Percentiles rank a stretch among this genome's conserved stretches.
Conservation (phyloP, 2,888 invertebrate genomes). For the Caenorhabditis uteleia region DNA sequence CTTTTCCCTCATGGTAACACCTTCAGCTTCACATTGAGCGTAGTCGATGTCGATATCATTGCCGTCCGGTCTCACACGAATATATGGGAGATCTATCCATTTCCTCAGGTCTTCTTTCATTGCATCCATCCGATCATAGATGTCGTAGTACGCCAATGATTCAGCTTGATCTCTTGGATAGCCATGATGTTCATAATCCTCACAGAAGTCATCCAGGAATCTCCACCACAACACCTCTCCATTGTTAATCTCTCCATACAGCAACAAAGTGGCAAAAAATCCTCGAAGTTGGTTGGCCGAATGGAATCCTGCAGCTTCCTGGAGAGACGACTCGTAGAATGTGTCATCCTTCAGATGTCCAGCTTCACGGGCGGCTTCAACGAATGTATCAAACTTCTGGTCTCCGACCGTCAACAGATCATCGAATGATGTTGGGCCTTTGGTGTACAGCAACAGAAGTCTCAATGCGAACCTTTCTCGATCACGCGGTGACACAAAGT, state of each 20-base stretch:
- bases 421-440: slow-evolving; percentile 11
- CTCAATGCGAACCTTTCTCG: slow-evolving; percentile 20
- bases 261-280: slow-evolving; percentile 11
- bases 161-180: not conserved
- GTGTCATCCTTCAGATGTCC: slow-evolving; percentile 20
- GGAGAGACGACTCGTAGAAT: slow-evolving; percentile 4
- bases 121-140: slow-evolving; percentile 1
- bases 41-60: too few species aligned
- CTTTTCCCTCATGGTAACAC: too few species aligned
- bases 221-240: slow-evolving; percentile 9
- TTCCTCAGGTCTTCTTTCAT: too few species aligned
- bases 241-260: slow-evolving; percentile 4
- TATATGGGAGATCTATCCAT: too few species aligned
- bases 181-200: slow-evolving; percentile 1
- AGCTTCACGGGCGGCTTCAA: slow-evolving; percentile 18
- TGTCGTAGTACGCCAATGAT: slow-evolving; percentile 16
- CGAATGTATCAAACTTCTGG: slow-evolving; percentile 6
- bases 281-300: slow-evolving; percentile 6
- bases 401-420: slow-evolving; percentile 11
- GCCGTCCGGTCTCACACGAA: too few species aligned
- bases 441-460: slow-evolving; percentile 9
- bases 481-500: slow-evolving; percentile 17
- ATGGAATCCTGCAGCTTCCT: slow-evolving; percentile 16
- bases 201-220: slow-evolving; percentile 3
- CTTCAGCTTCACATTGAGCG: too few species aligned